These are phyloP conservation scores for Leptinotarsa juncta DNA, from an alignment of 2,888 invertebrate species.

Conservation along the genomic window DNA sequence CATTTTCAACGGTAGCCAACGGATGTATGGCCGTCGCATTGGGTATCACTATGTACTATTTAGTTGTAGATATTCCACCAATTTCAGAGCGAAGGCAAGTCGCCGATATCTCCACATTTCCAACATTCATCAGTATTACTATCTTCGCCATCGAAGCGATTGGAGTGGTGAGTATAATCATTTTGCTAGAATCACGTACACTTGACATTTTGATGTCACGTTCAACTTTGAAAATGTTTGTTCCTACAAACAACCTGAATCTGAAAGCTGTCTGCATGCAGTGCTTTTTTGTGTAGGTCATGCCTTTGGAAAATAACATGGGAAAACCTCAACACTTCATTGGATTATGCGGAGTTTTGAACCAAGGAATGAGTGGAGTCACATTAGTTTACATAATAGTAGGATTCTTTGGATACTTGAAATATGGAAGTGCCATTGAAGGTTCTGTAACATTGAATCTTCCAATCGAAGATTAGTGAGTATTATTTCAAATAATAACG, in stretches of 20 bases:
- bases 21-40: conserved; percentile 88
- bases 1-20: conserved; percentile 94
- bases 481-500: conserved; percentile 40
- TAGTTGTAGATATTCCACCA: conserved; percentile 75
- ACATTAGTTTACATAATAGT: conserved; percentile 88
- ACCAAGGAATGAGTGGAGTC: conserved; percentile 91
- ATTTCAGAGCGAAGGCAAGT: conserved; percentile 62
- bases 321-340: conserved; percentile 83
- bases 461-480: conserved; percentile 73
- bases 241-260: too few relatives aligned
- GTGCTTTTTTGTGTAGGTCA: conserved; percentile 69
- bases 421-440: conserved; percentile 76
- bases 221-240: too few relatives aligned
- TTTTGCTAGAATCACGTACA: not conserved
- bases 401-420: conserved; percentile 93
- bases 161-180: conserved; percentile 71
- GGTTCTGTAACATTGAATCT: conserved; percentile 90
- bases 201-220: not conserved
- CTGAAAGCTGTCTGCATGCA: not conserved
- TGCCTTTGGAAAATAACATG: conserved; percentile 96
- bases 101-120: conserved; percentile 70
- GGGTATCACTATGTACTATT: conserved; percentile 88
- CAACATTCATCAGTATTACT: conserved; percentile 93
- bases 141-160: conserved; percentile 99
- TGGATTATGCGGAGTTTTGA: conserved; percentile 87